Conservation (phyloP, 2,113 vertebrate genomes). For the Octodon degus region DNA sequence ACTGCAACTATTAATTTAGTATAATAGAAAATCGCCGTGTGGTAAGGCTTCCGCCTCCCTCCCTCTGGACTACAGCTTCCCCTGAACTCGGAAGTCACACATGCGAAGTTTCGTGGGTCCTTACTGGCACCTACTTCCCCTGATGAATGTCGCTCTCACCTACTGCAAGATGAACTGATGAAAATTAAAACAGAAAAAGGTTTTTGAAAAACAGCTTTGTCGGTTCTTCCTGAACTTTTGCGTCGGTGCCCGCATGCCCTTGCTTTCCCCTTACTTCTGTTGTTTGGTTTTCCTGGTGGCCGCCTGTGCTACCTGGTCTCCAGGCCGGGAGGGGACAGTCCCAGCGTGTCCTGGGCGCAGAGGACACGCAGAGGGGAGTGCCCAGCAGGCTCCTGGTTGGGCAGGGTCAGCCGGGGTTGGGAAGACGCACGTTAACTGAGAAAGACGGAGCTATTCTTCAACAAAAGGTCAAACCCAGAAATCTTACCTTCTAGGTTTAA, state of each 20-base stretch:
- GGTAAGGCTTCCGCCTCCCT: conserved; percentile 3
- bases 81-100: conserved; percentile 39
- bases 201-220: not conserved
- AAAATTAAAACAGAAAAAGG: not conserved
- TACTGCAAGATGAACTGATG: not conserved
- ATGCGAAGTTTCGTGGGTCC: not conserved
- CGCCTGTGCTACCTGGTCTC: not conserved
- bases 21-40: not conserved
- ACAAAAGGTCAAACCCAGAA: not conserved
- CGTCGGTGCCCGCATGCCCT: not conserved
- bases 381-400: not conserved
- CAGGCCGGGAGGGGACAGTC: not conserved
- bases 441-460: not conserved
- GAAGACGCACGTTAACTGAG: not conserved
- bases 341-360: not conserved
- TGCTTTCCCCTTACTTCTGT: not conserved
- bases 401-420: not conserved
- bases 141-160: not conserved
- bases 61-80: not conserved
- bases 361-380: not conserved
- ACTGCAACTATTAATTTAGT: not conserved
- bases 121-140: not conserved
- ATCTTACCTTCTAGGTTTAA: conserved; percentile 27
- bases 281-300: conserved; percentile 39
- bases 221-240: conserved; percentile 23